Base-by-base conservation (phyloP, 2,113 vertebrate genomes). In the Pygoscelis antarcticus region DNA sequence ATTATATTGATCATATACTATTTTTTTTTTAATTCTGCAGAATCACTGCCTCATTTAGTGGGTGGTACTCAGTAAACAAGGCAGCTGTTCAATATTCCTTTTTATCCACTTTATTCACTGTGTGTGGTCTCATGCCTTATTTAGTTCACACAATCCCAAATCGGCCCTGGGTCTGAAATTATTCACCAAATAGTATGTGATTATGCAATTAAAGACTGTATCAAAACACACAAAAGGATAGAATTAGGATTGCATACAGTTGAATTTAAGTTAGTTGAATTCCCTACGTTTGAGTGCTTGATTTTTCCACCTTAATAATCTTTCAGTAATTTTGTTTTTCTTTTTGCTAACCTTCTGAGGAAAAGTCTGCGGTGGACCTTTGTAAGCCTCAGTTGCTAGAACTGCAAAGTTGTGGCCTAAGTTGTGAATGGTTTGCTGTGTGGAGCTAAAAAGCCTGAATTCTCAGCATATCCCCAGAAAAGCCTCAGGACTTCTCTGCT, bases 101-200 rank as follows among this genome's bases (percentile, higher is more conserved):
- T 96, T 93, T 91, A 97, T 94, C 77, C 91, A 85, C 75, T 94
- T 97, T 88, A 95, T 96, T 97, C 96, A 95, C 75, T 93, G 89
- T 97, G 96, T 97, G 97, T 97, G 94, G 96, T 93, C 95, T 96
- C 84, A 96, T 94, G 94, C 82, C 82, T 96, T 97, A 97, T 96
- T 96, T 97, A 93, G 70, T 97, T 93, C 93, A 88, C 81, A 96
- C 74, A 96, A 93, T 93, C 84, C 91, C 84, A 94, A 94, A 96
- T 95, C 75, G 26, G 71, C 89, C 91, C 71, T 93, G 75, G 82
- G 82, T 94, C 93, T 96, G 93, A 93, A 95, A 96, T 97, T 96
- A 96, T 96, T 97, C 96, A 95, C 66, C 71, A 93, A 95, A 90
- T 76, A 96, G 62, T 94, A 86, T 93, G 91, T 94, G 94, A 97